Evolutionary conservation across 2,888 invertebrate species (phyloP).

Genomic region (Tubulanus polymorphus): DNA sequence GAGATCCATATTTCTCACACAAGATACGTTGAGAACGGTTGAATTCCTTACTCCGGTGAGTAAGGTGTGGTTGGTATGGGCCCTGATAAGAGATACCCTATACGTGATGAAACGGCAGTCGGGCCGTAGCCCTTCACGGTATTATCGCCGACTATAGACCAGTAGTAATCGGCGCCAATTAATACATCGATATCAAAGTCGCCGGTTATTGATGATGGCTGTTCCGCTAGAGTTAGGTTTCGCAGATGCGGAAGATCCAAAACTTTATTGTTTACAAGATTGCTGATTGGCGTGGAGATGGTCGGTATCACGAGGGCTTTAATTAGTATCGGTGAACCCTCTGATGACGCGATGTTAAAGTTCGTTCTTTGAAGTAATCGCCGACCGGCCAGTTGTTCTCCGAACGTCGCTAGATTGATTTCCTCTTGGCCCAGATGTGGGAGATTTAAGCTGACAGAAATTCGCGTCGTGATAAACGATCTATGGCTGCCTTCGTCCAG

Average conservation of each 20-base stretch:
- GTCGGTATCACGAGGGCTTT: slow-evolving; percentile 17
- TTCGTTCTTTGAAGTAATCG: slow-evolving; percentile 6
- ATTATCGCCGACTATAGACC: too few relatives aligned
- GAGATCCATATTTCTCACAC: too few relatives aligned
- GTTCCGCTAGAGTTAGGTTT: slow-evolving; percentile 14
- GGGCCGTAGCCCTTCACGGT: too few relatives aligned
- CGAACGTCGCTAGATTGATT: slow-evolving; percentile 14
- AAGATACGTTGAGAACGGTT: too few relatives aligned
- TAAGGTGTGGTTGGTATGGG: too few relatives aligned
- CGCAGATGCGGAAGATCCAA: too few relatives aligned
- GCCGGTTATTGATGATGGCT: slow-evolving; percentile 7
- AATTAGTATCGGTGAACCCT: slow-evolving; percentile 9
- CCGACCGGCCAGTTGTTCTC: slow-evolving; percentile 2
- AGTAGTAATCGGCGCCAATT: too few relatives aligned
- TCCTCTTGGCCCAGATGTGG: slow-evolving; percentile 6
- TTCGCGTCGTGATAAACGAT: slow-evolving; percentile 13
- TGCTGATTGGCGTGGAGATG: slow-evolving; percentile 15
- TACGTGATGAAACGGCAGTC: too few relatives aligned
- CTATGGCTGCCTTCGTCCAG: slow-evolving; percentile 17
- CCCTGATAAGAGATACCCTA: too few relatives aligned
- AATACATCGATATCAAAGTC: slow-evolving; percentile 2
- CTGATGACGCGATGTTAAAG: slow-evolving; percentile 9
- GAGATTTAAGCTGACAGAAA: slow-evolving; percentile 15
- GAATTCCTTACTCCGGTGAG: too few relatives aligned
- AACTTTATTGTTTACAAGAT: too few relatives aligned